Evolutionary conservation across 2,888 invertebrate species (phyloP), one percentile per base, ranked within the genome.

Genomic region (Dryadula phaetusa): DNA sequence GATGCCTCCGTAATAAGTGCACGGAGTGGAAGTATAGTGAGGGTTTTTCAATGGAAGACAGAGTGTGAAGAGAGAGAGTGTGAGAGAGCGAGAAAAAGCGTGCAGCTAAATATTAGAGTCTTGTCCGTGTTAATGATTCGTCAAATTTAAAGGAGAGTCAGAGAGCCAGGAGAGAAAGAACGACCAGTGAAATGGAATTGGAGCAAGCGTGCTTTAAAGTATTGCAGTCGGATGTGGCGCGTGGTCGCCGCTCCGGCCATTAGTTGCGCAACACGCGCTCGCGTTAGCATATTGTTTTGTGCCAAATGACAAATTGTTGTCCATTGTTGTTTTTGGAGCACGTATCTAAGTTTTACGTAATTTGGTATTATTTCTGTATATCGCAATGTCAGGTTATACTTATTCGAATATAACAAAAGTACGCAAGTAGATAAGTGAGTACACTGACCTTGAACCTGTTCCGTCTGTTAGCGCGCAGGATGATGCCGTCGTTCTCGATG

Each of bases 401-500:
- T n/a, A n/a, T n/a, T n/a, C n/a, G n/a, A n/a, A n/a, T n/a, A n/a
- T n/a, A n/a, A n/a, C n/a, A n/a, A n/a, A n/a, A n/a, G n/a, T n/a
- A n/a, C n/a, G n/a, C n/a, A n/a, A n/a, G n/a, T n/a, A 46, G n/a
- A 12, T 7, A 25, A 20, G 49, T n/a, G 7, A 5, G 47, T 44
- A 25, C 5, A 81, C 94, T 95, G 80, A 96, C 97, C 96, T 96
- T 96, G 78, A 96, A 94, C 79, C 95, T 93, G 82, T 95, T 95
- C 70, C 95, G 93, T 76, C 94, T 94, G 79, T 93, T 93, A 80
- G 94, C 93, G 77, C 94, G 94, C 77, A 95, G 94, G 76, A 96
- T 94, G 84, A 96, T 94, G 76, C 97, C 97, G 93, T 98, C 97
- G 90, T 97, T 97, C 85, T 97, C 97, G 82, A 98, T 96, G 89